phyloP scores from a whole-genome alignment of 2,888 invertebrate species.

The Eilema depressum region DNA sequence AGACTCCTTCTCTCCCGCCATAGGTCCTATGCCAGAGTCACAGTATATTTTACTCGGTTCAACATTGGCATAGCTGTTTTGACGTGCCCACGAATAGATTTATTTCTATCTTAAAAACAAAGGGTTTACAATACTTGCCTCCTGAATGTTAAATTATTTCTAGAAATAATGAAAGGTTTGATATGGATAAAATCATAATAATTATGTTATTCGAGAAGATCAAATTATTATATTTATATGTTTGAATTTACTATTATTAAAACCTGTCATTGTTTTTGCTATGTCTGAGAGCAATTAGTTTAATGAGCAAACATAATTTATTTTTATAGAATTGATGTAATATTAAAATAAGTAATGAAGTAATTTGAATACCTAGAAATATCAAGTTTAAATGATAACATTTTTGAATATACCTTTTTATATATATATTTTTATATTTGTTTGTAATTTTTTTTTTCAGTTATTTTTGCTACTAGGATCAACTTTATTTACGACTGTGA shows the following conservation, averaged over 20 bases:
- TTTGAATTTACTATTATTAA: background rate
- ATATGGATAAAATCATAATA: too few relatives aligned
- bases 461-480: conserved; percentile 56
- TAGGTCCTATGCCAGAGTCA: too few relatives aligned
- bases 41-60: too few relatives aligned
- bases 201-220: background rate
- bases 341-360: background rate
- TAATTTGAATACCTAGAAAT: background rate
- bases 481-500: conserved; percentile 58
- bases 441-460: conserved; percentile 57
- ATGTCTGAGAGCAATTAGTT: background rate
- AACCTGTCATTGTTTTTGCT: background rate
- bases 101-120: too few relatives aligned
- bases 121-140: too few relatives aligned
- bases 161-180: background rate
- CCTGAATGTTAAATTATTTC: background rate
- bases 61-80: too few relatives aligned
- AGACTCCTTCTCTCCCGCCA: too few relatives aligned
- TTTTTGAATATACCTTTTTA: background rate
- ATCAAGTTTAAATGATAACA: background rate
- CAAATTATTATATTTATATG: background rate
- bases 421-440: too few relatives aligned
- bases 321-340: background rate
- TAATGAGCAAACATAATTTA: background rate
- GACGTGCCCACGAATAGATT: too few relatives aligned